Evolutionary conservation across 2,888 invertebrate genomes (phyloP).

Genomic region (Cerastis rubricosa): DNA sequence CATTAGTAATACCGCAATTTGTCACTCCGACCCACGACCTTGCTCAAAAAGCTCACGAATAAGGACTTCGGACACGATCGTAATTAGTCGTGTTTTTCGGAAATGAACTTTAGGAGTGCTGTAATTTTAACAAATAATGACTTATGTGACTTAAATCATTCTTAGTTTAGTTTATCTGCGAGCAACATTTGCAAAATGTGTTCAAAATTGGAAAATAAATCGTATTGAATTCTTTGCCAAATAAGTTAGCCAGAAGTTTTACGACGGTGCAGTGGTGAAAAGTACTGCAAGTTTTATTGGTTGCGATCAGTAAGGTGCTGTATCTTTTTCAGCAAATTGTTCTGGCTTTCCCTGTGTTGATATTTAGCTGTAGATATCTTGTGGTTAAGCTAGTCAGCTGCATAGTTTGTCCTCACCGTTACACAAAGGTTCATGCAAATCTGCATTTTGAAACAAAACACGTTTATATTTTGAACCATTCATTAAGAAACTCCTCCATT

Average conservation of each 20-base stretch:
- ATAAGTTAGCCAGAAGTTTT: not conserved
- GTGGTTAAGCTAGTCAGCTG: not conserved
- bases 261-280: not conserved
- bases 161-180: not conserved
- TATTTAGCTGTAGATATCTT: not conserved
- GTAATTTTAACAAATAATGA: conserved; percentile 22
- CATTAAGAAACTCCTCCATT: not conserved
- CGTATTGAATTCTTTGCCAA: not conserved
- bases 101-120: conserved; percentile 26
- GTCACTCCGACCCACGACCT: conserved; percentile 33
- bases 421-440: not conserved
- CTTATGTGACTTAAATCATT: conserved; percentile 8
- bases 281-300: not conserved
- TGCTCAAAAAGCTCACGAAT: conserved; percentile 45
- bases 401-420: not conserved
- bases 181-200: not conserved
- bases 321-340: not conserved
- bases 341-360: not conserved
- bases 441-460: not conserved
- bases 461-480: not conserved
- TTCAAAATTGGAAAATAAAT: not conserved
- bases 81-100: conserved; percentile 43
- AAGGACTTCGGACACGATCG: conserved; percentile 37
- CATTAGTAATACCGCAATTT: conserved; percentile 48
- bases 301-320: not conserved